These are phyloP conservation scores for Drosophila robusta DNA, from an alignment of 2,888 invertebrate species.

Conservation along the genomic window DNA sequence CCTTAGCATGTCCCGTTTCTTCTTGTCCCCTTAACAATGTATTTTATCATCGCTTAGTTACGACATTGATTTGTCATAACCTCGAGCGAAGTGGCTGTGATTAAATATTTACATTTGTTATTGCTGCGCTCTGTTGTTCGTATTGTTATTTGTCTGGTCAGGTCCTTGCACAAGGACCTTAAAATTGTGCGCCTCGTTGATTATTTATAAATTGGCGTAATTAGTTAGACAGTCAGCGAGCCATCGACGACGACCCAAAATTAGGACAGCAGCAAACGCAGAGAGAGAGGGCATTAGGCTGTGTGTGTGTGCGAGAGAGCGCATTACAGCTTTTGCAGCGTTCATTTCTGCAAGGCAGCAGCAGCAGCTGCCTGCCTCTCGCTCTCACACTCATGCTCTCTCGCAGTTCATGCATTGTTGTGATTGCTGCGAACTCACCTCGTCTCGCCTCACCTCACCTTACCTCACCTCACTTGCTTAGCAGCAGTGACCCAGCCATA, in stretches of 20 bases:
- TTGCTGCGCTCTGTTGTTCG: slow-evolving; percentile 4
- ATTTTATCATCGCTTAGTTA: not conserved
- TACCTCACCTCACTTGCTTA: slow-evolving; percentile 6
- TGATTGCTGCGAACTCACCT: slow-evolving; percentile 27
- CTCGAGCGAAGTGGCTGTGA: slow-evolving; percentile 9
- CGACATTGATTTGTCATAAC: slow-evolving; percentile 28
- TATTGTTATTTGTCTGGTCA: slow-evolving; percentile 14
- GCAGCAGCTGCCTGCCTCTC: slow-evolving; percentile 1
- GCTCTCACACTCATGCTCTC: slow-evolving; percentile 20
- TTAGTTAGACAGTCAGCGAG: slow-evolving; percentile 63
- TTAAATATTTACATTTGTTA: slow-evolving; percentile 29
- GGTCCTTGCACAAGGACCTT: slow-evolving; percentile 65
- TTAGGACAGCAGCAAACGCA: slow-evolving; percentile 51
- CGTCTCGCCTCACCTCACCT: slow-evolving; percentile 3
- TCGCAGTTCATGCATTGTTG: slow-evolving; percentile 27
- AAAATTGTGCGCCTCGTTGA: slow-evolving; percentile 69
- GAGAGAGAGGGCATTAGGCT: slow-evolving; percentile 3
- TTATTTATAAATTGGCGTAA: slow-evolving; percentile 76
- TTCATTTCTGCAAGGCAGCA: slow-evolving; percentile 67
- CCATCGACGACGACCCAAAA: slow-evolving; percentile 42
- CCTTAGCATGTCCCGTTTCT: slow-evolving; percentile 22
- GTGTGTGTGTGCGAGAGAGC: not conserved
- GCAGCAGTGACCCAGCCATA: slow-evolving; percentile 40
- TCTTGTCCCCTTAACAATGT: not conserved
- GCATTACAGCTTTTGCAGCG: slow-evolving; percentile 53